Percentiles rank a stretch among this genome's conserved stretches.
Conservation (phyloP, 2,888 invertebrate genomes). For the Leucophenga maculata region DNA sequence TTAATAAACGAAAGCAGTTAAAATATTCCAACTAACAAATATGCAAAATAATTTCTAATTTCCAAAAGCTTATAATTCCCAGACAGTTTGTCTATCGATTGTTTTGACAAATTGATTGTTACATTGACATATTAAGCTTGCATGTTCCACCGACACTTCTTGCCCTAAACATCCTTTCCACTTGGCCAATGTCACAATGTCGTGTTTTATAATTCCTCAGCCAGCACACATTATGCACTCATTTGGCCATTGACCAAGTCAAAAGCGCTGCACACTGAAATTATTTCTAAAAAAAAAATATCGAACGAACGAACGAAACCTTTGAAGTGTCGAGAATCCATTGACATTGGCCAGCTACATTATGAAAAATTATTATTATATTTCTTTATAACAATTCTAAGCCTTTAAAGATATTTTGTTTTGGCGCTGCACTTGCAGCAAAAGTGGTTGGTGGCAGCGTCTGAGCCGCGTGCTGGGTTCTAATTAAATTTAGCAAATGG, state of each 20-base stretch:
- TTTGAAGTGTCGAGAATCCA: conserved; percentile 54
- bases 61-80: not conserved
- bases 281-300: too few relatives aligned
- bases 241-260: conserved; percentile 6
- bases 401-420: conserved; percentile 50
- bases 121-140: conserved; percentile 54
- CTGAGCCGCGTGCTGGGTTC: conserved; percentile 29
- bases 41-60: conserved; percentile 4
- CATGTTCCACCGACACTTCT: conserved; percentile 27
- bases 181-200: conserved; percentile 44
- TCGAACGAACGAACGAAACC: conserved; percentile 59
- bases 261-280: not conserved
- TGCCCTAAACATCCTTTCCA: not conserved
- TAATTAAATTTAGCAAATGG: conserved; percentile 58
- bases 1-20: not conserved
- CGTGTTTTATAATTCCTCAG: conserved; percentile 22
- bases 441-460: too few relatives aligned
- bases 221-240: not conserved
- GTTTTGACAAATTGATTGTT: conserved; percentile 38
- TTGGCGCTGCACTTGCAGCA: conserved; percentile 42
- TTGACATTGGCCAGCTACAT: conserved; percentile 60
- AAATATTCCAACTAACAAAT: not conserved
- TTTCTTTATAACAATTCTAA: conserved; percentile 49
- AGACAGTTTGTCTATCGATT: conserved; percentile 43
- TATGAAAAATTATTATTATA: not conserved